Evolutionary conservation across 2,797 vertebrate species (phyloP).

Genomic region (Phrynocephalus forsythii): DNA sequence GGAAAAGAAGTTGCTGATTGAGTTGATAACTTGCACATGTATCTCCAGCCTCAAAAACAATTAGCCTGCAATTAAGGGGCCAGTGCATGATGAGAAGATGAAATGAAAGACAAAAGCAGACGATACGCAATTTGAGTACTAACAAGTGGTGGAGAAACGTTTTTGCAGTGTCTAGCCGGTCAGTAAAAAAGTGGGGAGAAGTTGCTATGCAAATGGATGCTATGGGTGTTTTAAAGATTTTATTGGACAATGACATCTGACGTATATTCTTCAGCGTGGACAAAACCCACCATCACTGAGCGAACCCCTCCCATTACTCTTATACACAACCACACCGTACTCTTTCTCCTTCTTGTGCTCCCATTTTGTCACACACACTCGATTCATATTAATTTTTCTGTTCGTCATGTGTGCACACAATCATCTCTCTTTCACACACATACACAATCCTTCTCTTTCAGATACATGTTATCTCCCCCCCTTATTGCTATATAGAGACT

Average conservation of each 20-base stretch:
- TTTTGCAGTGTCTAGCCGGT: not conserved
- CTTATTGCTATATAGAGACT: too few relatives aligned
- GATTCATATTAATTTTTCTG: too few relatives aligned
- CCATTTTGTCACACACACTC: too few relatives aligned
- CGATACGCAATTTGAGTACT: not conserved
- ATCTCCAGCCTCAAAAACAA: constrained; percentile 22
- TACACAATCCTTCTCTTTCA: too few relatives aligned
- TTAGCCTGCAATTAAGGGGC: constrained; percentile 42
- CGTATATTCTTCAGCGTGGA: not conserved
- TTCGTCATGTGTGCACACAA: too few relatives aligned
- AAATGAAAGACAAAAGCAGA: not conserved
- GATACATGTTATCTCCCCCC: too few relatives aligned
- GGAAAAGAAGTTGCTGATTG: constrained; percentile 43
- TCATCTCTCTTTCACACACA: too few relatives aligned
- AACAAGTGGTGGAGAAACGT: not conserved
- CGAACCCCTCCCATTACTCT: too few relatives aligned
- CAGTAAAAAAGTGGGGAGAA: not conserved
- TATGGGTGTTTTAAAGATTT: not conserved
- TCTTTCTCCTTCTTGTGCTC: too few relatives aligned
- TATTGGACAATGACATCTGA: not conserved
- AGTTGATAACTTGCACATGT: constrained; percentile 37
- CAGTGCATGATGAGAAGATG: constrained; percentile 31
- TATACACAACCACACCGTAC: too few relatives aligned
- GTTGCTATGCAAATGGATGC: not conserved
- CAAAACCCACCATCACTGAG: too few relatives aligned